These are phyloP conservation scores for Eulemur mongoz DNA, from an alignment of 2,797 vertebrate genomes.

Conservation along the genomic window DNA sequence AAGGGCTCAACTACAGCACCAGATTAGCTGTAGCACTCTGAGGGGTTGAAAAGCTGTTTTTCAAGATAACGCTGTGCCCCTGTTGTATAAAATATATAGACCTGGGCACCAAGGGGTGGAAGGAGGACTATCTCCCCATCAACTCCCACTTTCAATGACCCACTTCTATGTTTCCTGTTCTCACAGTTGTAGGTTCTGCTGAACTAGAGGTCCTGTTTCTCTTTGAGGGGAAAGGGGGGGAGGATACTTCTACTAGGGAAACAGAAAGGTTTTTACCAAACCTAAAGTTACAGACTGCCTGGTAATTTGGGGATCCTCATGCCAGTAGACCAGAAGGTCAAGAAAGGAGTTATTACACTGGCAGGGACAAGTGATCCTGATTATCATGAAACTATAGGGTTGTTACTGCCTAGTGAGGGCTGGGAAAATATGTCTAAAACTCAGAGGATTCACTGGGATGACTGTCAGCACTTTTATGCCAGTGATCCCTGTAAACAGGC, in stretches of 20 bases:
- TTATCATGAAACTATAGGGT: not conserved
- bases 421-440: not conserved
- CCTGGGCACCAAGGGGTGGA: not conserved
- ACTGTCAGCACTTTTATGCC: not conserved
- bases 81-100: not conserved
- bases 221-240: not conserved
- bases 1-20: not conserved
- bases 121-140: not conserved
- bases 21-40: not conserved
- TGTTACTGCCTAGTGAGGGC: not conserved
- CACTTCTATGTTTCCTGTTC: not conserved
- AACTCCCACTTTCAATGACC: not conserved
- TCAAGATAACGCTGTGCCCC: not conserved
- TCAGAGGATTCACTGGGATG: not conserved
- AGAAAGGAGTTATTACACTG: not conserved
- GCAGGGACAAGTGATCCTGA: not conserved
- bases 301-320: not conserved
- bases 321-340: not conserved
- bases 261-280: not conserved
- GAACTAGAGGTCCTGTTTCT: not conserved
- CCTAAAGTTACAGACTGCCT: not conserved
- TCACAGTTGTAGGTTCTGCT: not conserved
- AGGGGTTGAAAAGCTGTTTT: not conserved
- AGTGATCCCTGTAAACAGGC: not conserved
- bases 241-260: not conserved